Evolutionary conservation across 2,888 invertebrate species (phyloP).

Genomic region (Lithophane leautieri): DNA sequence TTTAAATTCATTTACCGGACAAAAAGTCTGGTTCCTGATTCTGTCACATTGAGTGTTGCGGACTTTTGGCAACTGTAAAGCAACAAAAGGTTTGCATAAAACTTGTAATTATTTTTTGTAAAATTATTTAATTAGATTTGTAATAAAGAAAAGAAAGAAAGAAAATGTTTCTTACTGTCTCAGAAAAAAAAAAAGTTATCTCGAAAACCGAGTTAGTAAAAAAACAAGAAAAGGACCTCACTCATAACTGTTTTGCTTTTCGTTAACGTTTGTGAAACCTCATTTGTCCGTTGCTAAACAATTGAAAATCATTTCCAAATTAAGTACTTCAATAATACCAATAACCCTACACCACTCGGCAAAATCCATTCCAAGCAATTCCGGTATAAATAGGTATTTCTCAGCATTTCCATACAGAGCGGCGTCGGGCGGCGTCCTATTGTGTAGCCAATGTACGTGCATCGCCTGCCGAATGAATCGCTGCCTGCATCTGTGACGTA

Average conservation of each 20-base stretch:
- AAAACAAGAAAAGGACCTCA: neutral
- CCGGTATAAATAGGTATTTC: conserved; percentile 62
- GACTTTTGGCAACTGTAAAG: neutral
- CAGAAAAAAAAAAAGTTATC: no score
- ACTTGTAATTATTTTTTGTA: neutral
- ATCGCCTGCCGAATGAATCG: conserved; percentile 81
- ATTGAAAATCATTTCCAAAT: neutral
- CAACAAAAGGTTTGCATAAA: neutral
- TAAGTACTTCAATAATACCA: neutral
- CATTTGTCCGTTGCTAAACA: neutral
- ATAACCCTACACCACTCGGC: conserved; percentile 11
- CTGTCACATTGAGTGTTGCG: neutral
- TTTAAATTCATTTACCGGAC: neutral
- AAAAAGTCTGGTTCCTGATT: neutral
- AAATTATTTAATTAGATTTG: neutral
- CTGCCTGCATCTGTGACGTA: conserved; percentile 71
- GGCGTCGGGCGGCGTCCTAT: conserved; percentile 45
- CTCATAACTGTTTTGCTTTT: neutral
- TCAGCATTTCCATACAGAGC: conserved; percentile 67
- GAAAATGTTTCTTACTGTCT: neutral
- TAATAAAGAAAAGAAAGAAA: neutral
- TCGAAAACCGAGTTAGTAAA: neutral
- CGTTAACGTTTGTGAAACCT: neutral
- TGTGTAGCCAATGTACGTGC: conserved; percentile 74
- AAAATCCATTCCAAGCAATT: conserved; percentile 51